Base-by-base conservation (phyloP, 2,113 vertebrate species). In the Scomber japonicus region DNA sequence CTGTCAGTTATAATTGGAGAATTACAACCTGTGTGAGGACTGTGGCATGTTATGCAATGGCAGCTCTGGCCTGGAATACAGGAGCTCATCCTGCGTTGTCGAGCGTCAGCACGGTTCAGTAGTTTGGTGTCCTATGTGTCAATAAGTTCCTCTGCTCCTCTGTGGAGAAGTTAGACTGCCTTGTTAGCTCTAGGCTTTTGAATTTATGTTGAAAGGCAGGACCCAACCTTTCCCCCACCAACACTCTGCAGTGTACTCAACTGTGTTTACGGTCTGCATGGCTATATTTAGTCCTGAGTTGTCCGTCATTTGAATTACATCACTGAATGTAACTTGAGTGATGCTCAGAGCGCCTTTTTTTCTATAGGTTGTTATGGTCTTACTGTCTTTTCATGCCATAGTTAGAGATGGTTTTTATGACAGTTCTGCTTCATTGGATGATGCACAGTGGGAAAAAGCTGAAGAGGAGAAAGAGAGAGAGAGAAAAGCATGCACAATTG, bases 41-140 rank as follows among this genome's bases (percentile, higher is more conserved):
- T 45, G 12, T 59, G 24, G 21, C 6, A 14, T 17, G 30, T 88
- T 88, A 69, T 15, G 50, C 31, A 85, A 72, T 50, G 5, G 50
- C 49, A 76, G 51, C 40, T 83, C 64, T 44, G 63, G 70, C 55
- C 45, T 55, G 14, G 40, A 70, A 55, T 35, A 11, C 12, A 31
- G 74, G 55, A 56, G 69, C 80, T 75, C 70, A 51, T 83, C 46
- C 60, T 82, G 81, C 71, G 67, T 81, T 80, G 77, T 87, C 64
- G 63, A 61, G 31, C 44, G 40, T 81, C 77, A 83, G 56, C 53
- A 59, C 50, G 45, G 49, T 61, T 75, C 64, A 73, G 61, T 72
- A 30, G 75, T 64, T 83, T 64, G n/a, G 31, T 45, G 48, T 53
- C 53, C 40, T 71, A 49, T 66, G 81, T 78, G 69, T 71, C 72